These are phyloP conservation scores for Catharus minimus DNA, from an alignment of 2,113 vertebrate genomes.

Conservation along the genomic window DNA sequence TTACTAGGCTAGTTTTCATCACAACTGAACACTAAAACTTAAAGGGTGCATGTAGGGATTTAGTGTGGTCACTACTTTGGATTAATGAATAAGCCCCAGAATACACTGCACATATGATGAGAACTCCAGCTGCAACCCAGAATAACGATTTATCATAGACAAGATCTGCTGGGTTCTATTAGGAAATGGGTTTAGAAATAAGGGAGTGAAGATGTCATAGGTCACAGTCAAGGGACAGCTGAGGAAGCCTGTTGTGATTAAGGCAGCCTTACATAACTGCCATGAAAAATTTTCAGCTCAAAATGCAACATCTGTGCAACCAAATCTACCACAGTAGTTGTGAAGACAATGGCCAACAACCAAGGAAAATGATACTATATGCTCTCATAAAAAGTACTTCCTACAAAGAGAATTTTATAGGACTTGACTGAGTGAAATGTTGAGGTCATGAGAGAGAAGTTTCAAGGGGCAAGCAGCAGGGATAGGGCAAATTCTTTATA, in stretches of 20 bases:
- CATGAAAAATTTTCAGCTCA: not conserved
- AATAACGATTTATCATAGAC: constrained; percentile 30
- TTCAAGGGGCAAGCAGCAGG: not conserved
- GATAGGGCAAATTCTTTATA: not conserved
- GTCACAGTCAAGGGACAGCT: not conserved
- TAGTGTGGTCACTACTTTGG: not conserved
- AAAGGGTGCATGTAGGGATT: not conserved
- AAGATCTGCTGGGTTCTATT: constrained; percentile 34
- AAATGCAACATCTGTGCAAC: constrained; percentile 12
- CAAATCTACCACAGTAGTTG: not conserved
- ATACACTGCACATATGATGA: constrained; percentile 11
- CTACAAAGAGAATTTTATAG: constrained; percentile 16
- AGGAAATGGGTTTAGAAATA: constrained; percentile 40
- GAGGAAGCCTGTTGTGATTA: not conserved
- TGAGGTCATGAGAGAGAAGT: not conserved
- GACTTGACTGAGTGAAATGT: not conserved
- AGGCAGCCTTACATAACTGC: not conserved
- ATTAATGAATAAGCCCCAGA: constrained; percentile 25
- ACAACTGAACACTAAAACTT: not conserved
- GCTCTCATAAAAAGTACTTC: not conserved
- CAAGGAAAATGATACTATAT: not conserved
- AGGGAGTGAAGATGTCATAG: constrained; percentile 39
- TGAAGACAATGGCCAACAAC: not conserved
- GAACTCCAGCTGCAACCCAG: constrained; percentile 42
- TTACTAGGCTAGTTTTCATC: not conserved